Evolutionary conservation across 2,113 vertebrate genomes (phyloP), one percentile per base, ranked within the genome.

Genomic region (Dromiciops gliroides): DNA sequence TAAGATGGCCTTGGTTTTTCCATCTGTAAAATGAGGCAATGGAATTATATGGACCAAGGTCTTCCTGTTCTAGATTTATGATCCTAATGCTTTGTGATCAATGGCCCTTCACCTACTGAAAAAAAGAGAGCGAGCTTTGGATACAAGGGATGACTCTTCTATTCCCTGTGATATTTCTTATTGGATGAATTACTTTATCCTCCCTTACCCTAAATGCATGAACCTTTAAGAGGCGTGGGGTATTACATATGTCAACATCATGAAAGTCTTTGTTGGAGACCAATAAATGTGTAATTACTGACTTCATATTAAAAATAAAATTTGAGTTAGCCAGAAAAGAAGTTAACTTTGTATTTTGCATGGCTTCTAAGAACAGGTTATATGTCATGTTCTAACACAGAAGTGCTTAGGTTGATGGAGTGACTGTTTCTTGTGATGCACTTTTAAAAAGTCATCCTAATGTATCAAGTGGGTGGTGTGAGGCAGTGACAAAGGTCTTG

Each of bases 271-370:
- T 90, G 25, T 26, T 60, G 52, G 12, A 23, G 25, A 53, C 25
- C 24, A 51, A n/a, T 89, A 48, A 67, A n/a, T 93, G 37, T n/a
- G 0, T 92, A 94, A 50, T 75, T 75, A 50, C 91, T 93, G 37
- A 75, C 89, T 91, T 93, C 92, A 89, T 44, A 92, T 19, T n/a
- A 90, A 0, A 53, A 90, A 51, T 44, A 92, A 52, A n/a, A 60
- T 22, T 52, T 56, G 89, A 92, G 83, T n/a, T 75, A n/a, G n/a
- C n/a, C n/a, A n/a, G 67, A n/a, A 75, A 75, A 75, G 16, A n/a
- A 75, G 19, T n/a, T 75, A 75, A n/a, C 16, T 75, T 75, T 75
- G 6, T 75, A n/a, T 75, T 75, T 75, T 75, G 37, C 37, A 16
- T n/a, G 16, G 4, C 93, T 88, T 51, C n/a, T n/a, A 48, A 94